Percentiles rank a stretch among this genome's conserved stretches.
These are phyloP conservation scores for Nowickia ferox DNA, from an alignment of 2,888 invertebrate species.

Conservation along the genomic window DNA sequence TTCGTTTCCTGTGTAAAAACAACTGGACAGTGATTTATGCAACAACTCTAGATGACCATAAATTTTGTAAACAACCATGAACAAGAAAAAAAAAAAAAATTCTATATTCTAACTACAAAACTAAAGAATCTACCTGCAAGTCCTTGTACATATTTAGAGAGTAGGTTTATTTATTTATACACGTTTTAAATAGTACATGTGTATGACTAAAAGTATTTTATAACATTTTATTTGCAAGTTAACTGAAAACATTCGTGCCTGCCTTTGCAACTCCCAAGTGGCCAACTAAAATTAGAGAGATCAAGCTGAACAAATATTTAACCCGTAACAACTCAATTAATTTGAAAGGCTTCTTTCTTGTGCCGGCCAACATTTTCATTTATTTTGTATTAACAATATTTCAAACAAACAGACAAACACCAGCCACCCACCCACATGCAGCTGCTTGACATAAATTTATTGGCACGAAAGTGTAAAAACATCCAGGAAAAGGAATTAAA, in stretches of 20 bases:
- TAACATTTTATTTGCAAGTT: slow-evolving; percentile 40
- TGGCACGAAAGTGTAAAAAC: slow-evolving; percentile 63
- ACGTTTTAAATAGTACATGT: background rate
- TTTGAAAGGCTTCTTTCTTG: slow-evolving; percentile 76
- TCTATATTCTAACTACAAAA: slow-evolving; percentile 18
- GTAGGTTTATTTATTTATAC: slow-evolving; percentile 43
- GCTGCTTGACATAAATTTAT: slow-evolving; percentile 67
- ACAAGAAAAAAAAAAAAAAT: slow-evolving; percentile 13
- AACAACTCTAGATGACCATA: slow-evolving; percentile 81
- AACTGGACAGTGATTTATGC: slow-evolving; percentile 80
- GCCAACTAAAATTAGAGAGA: slow-evolving; percentile 79
- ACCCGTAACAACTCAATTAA: slow-evolving; percentile 81
- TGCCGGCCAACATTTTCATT: background rate
- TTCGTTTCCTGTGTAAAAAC: slow-evolving; percentile 13
- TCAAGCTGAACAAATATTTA: slow-evolving; percentile 80
- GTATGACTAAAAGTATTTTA: slow-evolving; percentile 12
- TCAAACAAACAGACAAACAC: slow-evolving; percentile 4
- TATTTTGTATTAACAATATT: background rate
- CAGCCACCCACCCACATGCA: slow-evolving; percentile 13
- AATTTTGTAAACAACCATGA: slow-evolving; percentile 77
- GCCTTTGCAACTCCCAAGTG: slow-evolving; percentile 76
- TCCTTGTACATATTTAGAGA: slow-evolving; percentile 72
- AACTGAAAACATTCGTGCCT: background rate
- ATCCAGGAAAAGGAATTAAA: slow-evolving; percentile 30
- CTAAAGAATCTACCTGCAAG: slow-evolving; percentile 51